Conservation (phyloP, 2,888 invertebrate species). For the Cynaeus angustus region DNA sequence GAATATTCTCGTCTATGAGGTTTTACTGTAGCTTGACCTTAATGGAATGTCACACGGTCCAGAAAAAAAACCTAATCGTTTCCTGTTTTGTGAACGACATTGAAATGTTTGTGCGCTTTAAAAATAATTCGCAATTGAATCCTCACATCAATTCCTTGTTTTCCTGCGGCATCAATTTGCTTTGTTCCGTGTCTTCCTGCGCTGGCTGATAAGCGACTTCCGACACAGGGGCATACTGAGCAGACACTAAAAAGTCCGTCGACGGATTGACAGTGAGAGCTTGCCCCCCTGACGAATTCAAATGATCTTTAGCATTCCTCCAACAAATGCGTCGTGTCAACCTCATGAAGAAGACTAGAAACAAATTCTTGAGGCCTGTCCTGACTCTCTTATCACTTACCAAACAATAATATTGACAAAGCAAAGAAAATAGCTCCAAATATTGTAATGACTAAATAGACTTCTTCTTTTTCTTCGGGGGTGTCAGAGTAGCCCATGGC, state of each 20-base stretch:
- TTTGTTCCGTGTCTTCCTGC: constrained; percentile 80
- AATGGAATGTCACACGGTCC: too few relatives aligned
- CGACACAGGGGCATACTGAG: constrained; percentile 84
- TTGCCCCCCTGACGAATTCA: constrained; percentile 74
- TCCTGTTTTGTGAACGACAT: too few relatives aligned
- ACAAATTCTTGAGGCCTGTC: neutral
- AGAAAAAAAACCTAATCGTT: too few relatives aligned
- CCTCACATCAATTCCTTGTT: constrained; percentile 78
- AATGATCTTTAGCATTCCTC: constrained; percentile 68
- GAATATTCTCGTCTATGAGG: too few relatives aligned
- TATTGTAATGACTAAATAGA: constrained; percentile 74
- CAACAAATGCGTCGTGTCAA: constrained; percentile 68
- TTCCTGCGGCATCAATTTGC: constrained; percentile 81
- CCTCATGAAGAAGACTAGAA: constrained; percentile 67
- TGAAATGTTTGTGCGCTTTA: neutral
- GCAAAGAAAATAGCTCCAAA: constrained; percentile 78
- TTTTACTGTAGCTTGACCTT: too few relatives aligned
- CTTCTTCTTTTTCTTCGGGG: constrained; percentile 65
- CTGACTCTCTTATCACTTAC: constrained; percentile 66
- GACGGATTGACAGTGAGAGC: constrained; percentile 82
- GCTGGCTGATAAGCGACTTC: constrained; percentile 79
- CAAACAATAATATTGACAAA: constrained; percentile 76
- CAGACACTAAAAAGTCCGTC: constrained; percentile 83
- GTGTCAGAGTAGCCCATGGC: constrained; percentile 76
- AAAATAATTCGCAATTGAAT: constrained; percentile 61